Evolutionary conservation across 2,113 vertebrate genomes (phyloP).

Genomic region (Cyanoramphus novaezelandiae): DNA sequence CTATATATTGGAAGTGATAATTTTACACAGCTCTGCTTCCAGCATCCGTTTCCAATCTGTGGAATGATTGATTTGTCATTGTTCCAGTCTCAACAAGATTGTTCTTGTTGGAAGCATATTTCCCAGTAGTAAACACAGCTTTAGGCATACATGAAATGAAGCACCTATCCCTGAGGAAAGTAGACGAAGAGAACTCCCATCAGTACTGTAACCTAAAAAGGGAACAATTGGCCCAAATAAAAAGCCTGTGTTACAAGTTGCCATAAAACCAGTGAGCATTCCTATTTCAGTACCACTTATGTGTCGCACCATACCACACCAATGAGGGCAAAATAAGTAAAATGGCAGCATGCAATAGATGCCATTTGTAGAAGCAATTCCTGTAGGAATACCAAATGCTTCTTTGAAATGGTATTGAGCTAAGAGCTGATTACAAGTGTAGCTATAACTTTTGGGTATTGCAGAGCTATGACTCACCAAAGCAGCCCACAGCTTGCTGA

Average conservation of each 20-base stretch:
- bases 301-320: not conserved
- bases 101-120: not conserved
- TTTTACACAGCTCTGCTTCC: slow-evolving; percentile 16
- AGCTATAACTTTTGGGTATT: not conserved
- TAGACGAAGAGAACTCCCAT: not conserved
- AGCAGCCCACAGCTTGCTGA: not conserved
- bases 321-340: not conserved
- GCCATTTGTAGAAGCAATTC: not conserved
- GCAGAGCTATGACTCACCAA: not conserved
- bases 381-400: not conserved
- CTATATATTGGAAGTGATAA: not conserved
- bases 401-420: not conserved
- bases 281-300: not conserved
- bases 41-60: not conserved
- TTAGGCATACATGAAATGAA: slow-evolving; percentile 28
- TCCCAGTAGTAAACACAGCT: not conserved
- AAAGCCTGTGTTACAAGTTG: not conserved
- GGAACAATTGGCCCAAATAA: not conserved
- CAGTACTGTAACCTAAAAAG: not conserved
- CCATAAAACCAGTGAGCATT: not conserved
- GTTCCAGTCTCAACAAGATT: not conserved
- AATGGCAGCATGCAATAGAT: not conserved
- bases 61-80: slow-evolving; percentile 23
- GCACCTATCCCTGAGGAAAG: not conserved
- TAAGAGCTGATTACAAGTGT: not conserved